Percentiles rank a stretch among this genome's conserved stretches.
phyloP scores from a whole-genome alignment of 2,113 vertebrate genomes.

The Gavialis gangeticus region DNA sequence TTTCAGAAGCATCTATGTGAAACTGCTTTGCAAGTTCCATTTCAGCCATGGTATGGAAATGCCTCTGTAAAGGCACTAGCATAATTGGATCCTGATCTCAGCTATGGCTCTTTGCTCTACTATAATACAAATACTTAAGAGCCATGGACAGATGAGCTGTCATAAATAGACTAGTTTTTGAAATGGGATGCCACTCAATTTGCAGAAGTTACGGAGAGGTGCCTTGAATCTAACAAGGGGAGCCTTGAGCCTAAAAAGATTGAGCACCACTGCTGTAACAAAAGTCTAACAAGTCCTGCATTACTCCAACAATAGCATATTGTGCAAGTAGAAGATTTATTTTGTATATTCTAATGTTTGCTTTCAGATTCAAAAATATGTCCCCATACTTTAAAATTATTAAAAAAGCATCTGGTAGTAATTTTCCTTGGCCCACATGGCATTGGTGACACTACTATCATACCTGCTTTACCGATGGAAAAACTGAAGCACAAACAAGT shows the following conservation, averaged over 20 bases:
- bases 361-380: not conserved
- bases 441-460: not conserved
- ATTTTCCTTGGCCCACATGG: not conserved
- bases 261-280: too few relatives aligned
- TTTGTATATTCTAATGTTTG: not conserved
- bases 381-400: not conserved
- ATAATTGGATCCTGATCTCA: not conserved
- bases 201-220: too few relatives aligned
- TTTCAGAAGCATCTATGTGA: rapidly evolving
- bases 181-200: too few relatives aligned
- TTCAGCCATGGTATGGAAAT: rapidly evolving
- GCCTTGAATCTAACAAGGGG: too few relatives aligned
- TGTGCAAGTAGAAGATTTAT: not conserved
- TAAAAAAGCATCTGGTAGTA: not conserved
- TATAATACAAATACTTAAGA: not conserved
- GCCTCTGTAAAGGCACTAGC: not conserved
- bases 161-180: too few relatives aligned
- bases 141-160: too few relatives aligned
- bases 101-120: not conserved
- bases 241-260: too few relatives aligned
- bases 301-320: too few relatives aligned
- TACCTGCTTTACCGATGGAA: rapidly evolving
- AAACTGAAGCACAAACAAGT: not conserved
- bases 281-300: too few relatives aligned
- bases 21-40: not conserved